phyloP scores from a whole-genome alignment of 2,888 invertebrate genomes.

The Theretra japonica region DNA sequence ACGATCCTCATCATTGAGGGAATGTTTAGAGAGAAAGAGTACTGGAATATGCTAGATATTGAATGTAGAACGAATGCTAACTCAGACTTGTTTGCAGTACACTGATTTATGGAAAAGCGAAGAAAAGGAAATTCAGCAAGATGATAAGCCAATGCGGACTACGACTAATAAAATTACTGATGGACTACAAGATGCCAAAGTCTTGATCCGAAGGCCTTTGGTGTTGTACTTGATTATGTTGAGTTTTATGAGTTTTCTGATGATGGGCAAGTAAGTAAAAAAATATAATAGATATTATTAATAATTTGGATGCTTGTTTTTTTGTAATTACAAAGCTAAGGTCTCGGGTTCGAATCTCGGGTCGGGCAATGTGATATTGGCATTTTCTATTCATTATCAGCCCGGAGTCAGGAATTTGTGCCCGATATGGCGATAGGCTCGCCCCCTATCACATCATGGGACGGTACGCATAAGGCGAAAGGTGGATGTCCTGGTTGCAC shows the following conservation, averaged over 20 bases:
- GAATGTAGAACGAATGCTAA: background rate
- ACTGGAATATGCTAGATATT: background rate
- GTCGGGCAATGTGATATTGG: no score
- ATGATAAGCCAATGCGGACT: constrained; percentile 25
- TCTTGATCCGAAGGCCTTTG: constrained; percentile 54
- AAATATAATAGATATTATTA: background rate
- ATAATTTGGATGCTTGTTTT: no score
- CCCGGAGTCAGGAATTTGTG: no score
- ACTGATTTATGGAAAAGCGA: constrained; percentile 54
- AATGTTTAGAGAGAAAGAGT: no score
- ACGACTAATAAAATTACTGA: constrained; percentile 41
- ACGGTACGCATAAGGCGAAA: no score
- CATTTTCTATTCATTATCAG: no score
- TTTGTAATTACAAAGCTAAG: no score
- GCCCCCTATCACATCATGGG: no score
- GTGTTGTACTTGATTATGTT: constrained; percentile 48
- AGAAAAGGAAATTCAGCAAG: constrained; percentile 38
- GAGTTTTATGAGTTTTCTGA: constrained; percentile 46
- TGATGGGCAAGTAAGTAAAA: constrained; percentile 56
- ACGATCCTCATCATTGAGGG: no score
- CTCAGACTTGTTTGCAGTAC: constrained; percentile 44
- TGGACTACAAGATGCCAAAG: constrained; percentile 55
- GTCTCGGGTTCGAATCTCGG: no score
- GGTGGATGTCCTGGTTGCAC: no score
- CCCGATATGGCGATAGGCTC: no score